These are phyloP conservation scores for Daktulosphaira vitifoliae DNA, from an alignment of 1,140 invertebrate genomes.

Conservation along the genomic window DNA sequence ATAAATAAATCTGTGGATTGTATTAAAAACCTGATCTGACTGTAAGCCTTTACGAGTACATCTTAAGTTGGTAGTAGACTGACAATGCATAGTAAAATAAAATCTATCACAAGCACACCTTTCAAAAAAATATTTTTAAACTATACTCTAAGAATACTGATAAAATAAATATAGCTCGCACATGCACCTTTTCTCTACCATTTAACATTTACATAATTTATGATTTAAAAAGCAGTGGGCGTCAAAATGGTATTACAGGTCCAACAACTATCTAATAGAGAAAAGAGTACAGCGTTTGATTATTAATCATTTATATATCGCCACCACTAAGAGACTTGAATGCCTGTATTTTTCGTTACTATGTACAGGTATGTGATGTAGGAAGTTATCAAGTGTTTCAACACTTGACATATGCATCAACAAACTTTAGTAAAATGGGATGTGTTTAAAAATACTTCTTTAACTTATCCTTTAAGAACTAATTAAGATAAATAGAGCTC, in stretches of 20 bases:
- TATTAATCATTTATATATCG: conserved; percentile 27
- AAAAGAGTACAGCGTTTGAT: not conserved
- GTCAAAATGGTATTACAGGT: conserved; percentile 9
- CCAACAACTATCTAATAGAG: too few relatives aligned
- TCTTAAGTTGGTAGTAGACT: too few relatives aligned
- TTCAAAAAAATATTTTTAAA: conserved; percentile 27
- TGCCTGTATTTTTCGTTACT: conserved; percentile 4
- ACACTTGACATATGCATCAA: too few relatives aligned
- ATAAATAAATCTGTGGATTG: conserved; percentile 11
- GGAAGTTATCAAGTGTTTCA: too few relatives aligned
- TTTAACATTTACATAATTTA: conserved; percentile 28
- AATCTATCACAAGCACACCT: conserved; percentile 31
- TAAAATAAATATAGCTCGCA: conserved; percentile 10
- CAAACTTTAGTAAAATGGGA: too few relatives aligned
- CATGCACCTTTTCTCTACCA: not conserved
- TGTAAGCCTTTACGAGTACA: too few relatives aligned
- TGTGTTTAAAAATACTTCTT: too few relatives aligned
- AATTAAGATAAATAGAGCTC: too few relatives aligned
- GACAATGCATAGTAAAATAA: conserved; percentile 10
- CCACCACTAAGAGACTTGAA: conserved; percentile 15
- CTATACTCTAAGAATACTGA: conserved; percentile 1
- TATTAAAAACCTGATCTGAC: conserved; percentile 7
- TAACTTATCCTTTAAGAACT: too few relatives aligned
- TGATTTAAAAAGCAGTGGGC: conserved; percentile 28
- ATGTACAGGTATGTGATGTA: too few relatives aligned